Conservation (phyloP, 1,140 invertebrate genomes). For the Helicorthomorpha holstii region DNA sequence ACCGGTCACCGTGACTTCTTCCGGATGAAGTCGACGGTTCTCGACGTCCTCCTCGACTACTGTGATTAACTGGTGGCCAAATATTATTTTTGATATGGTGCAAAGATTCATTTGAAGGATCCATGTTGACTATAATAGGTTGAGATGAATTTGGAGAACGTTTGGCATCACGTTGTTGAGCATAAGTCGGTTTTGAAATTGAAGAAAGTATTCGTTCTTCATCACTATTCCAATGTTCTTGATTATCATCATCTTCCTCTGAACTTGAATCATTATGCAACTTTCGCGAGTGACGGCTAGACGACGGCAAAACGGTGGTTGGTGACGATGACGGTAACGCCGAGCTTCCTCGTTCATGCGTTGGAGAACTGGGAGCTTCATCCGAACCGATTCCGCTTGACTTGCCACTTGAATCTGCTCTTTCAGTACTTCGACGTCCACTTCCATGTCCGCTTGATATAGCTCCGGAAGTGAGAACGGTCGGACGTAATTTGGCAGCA, state of each 20-base stretch:
- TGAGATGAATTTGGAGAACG: too few species aligned
- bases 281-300: slow-evolving; percentile 11
- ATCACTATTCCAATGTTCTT: too few species aligned
- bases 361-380: slow-evolving; percentile 46
- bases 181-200: too few species aligned
- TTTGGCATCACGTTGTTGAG: too few species aligned
- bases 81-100: too few species aligned
- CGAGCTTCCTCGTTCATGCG: slow-evolving; percentile 19
- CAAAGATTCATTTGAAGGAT: too few species aligned
- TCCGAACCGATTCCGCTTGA: slow-evolving; percentile 69
- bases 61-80: too few species aligned
- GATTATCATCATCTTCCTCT: slow-evolving; percentile 14
- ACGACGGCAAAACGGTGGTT: slow-evolving; percentile 6
- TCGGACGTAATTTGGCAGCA: slow-evolving; percentile 52
- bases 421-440: slow-evolving; percentile 7
- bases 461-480: neutral
- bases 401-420: slow-evolving; percentile 22
- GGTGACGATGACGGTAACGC: neutral
- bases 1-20: too few species aligned
- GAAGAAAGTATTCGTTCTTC: too few species aligned
- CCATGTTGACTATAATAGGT: too few species aligned
- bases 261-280: slow-evolving; percentile 12
- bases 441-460: neutral
- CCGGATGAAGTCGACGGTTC: too few species aligned
- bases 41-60: too few species aligned